A percentile compares a stretch with the other conserved stretches of the same genome.
Conservation (phyloP, 2,113 vertebrate genomes). For the Pseudorasbora parva region DNA sequence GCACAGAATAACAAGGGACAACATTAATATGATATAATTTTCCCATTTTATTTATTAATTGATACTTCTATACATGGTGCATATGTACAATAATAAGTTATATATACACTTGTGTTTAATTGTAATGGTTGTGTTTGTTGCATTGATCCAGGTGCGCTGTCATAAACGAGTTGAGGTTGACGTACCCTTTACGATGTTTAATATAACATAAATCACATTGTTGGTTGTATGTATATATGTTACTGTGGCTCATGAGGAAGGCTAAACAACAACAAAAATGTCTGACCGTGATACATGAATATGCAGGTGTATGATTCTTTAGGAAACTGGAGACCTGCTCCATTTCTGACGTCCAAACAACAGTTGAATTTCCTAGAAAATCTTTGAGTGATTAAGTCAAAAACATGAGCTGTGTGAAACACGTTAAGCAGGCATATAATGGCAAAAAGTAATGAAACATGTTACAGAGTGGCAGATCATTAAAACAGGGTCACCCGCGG, state of each 20-base stretch:
- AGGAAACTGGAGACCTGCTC: constrained; percentile 8
- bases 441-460: too few relatives aligned
- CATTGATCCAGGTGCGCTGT: constrained; percentile 11
- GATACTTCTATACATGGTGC: constrained; percentile 72
- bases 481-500: neutral
- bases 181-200: neutral
- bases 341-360: neutral
- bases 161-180: neutral
- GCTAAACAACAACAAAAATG: neutral
- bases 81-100: constrained; percentile 85
- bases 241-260: neutral
- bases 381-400: neutral
- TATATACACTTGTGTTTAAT: constrained; percentile 78
- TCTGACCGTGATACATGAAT: too few relatives aligned
- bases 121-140: constrained; percentile 57
- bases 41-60: constrained; percentile 34
- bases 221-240: neutral
- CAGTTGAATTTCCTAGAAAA: neutral
- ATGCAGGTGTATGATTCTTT: neutral
- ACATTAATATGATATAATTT: neutral
- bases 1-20: neutral
- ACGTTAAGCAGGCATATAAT: too few relatives aligned
- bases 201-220: neutral
- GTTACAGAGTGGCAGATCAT: neutral
- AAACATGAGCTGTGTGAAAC: neutral